Base-by-base conservation (phyloP, 2,888 invertebrate species). In the Alsophila aescularia region DNA sequence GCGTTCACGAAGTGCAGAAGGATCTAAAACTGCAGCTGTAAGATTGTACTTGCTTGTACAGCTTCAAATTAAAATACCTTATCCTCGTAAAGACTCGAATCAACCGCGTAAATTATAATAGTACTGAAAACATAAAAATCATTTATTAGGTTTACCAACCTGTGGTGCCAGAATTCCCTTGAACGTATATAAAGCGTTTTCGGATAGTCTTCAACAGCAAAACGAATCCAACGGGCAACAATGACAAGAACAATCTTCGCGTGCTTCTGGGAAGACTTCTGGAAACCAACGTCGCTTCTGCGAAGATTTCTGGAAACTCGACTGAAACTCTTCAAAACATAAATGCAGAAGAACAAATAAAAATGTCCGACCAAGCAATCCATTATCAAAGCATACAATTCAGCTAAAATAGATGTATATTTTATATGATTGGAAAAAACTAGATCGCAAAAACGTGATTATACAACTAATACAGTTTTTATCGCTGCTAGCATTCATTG, bases 241-340 rank as follows among this genome's bases (percentile, higher is more conserved):
- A 24, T 7, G 8, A 31, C 34, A 43, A 39, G 39, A 49, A 34
- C 27, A 2, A 34, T 43, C 39, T 39, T 37, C 40, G 6, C 24
- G 8, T 12, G 42, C 41, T 18, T 14, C 9, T 2, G 13, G 10
- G 29, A 6, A 12, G 18, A 24, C 7, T 24, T 24, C 24, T 6
- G 24, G 24, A 24, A 44, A 31, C 21, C 12, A 42, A 21, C 9
- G 32, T 12, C n/a, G 41, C 40, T 13, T n/a, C 8, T 1, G 15
- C 34, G n/a, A 13, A 9, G 16, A 32, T 2, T 10, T 35, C 41
- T 41, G 50, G 21, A 50, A 39, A 34, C 39, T 35, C 21, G 27
- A 43, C 51, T 56, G 56, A 42, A 52, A 52, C 44, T 57, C 52
- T 57, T 36, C 47, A 48, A 52, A 52, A 56, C 36, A 56, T 56